Percentiles rank a stretch among this genome's conserved stretches.
phyloP scores from a whole-genome alignment of 2,113 vertebrate genomes.

The Gallinago jamesoni region DNA sequence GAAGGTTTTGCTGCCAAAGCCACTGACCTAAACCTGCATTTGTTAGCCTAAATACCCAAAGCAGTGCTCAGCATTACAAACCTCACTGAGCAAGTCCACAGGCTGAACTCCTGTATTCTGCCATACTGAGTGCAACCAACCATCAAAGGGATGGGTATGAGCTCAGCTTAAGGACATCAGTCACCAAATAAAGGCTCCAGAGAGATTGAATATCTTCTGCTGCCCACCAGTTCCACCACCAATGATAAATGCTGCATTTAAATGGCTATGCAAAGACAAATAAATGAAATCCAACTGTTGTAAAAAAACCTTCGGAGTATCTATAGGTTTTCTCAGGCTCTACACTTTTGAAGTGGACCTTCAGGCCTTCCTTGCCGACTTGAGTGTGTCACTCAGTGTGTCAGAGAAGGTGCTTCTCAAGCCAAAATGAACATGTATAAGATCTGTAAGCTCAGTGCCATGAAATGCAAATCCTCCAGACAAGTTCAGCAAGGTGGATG shows the following conservation, averaged over 20 bases:
- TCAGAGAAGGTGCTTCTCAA: background rate
- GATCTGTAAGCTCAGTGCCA: background rate
- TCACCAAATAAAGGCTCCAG: background rate
- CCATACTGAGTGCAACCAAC: background rate
- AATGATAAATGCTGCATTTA: background rate
- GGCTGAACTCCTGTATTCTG: background rate
- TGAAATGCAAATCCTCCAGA: background rate
- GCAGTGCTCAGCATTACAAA: background rate
- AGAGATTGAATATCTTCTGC: background rate
- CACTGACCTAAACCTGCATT: background rate
- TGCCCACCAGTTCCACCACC: background rate
- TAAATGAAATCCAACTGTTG: background rate
- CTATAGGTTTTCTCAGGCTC: background rate
- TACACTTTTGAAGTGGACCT: background rate
- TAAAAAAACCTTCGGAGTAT: background rate
- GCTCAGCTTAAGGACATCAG: background rate
- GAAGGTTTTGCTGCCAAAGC: background rate
- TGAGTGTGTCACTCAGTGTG: background rate
- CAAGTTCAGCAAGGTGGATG: background rate
- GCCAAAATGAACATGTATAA: background rate
- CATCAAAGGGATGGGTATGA: background rate
- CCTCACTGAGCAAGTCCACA: background rate
- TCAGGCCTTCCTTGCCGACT: background rate
- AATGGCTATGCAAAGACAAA: background rate
- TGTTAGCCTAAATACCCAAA: background rate